These are phyloP conservation scores for Heliopora coerulea DNA, from an alignment of 92 coral and sea anemone species.

Conservation along the genomic window DNA sequence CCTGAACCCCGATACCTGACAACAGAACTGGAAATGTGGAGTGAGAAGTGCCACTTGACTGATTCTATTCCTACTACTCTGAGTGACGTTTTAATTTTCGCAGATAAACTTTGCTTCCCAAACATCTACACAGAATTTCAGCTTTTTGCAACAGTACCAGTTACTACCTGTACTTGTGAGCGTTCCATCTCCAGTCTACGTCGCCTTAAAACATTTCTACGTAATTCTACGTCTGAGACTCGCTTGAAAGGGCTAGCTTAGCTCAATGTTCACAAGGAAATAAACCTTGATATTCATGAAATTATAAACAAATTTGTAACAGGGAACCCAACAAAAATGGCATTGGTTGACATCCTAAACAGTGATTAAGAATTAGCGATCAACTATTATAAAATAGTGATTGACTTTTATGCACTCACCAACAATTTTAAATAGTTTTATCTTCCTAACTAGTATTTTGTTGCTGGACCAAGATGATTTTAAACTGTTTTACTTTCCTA, in stretches of 20 bases:
- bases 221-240: background rate
- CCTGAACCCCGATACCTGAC: constrained; percentile 20
- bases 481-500: too few species aligned
- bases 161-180: constrained; percentile 13
- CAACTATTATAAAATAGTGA: too few species aligned
- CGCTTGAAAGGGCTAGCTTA: background rate
- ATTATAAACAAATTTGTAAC: background rate
- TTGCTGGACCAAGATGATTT: too few species aligned
- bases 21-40: constrained; percentile 21
- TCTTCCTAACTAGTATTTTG: too few species aligned
- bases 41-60: background rate
- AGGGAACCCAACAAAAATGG: background rate
- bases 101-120: background rate
- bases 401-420: too few species aligned
- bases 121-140: constrained; percentile 15
- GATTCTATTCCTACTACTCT: background rate
- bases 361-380: background rate
- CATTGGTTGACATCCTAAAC: background rate
- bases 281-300: background rate
- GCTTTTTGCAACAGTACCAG: constrained; percentile 14
- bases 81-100: constrained; percentile 4
- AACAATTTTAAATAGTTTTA: too few species aligned
- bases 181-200: constrained; percentile 3
- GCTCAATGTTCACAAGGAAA: constrained; percentile 4
- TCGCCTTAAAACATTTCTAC: background rate